These are phyloP conservation scores for Nematolebias whitei DNA, from an alignment of 2,113 vertebrate species.

Conservation along the genomic window DNA sequence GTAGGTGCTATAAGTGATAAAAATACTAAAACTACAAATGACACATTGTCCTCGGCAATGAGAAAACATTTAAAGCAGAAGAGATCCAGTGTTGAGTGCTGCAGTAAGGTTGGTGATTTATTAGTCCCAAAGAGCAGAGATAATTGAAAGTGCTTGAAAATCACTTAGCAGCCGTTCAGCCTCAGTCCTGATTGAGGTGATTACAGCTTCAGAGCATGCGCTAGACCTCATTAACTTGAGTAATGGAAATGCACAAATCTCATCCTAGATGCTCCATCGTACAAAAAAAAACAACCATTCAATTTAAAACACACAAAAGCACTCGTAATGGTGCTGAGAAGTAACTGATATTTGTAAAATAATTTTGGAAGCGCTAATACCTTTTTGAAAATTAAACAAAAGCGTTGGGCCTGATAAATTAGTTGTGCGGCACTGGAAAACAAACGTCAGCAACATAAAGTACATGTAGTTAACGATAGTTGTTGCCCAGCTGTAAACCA, in stretches of 20 bases:
- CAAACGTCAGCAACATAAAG: slow-evolving; percentile 9
- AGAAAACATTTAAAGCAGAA: slow-evolving; percentile 3
- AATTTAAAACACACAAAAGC: background rate
- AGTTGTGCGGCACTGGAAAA: slow-evolving; percentile 5
- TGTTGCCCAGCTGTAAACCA: background rate
- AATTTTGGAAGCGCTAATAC: slow-evolving; percentile 18
- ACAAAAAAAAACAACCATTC: slow-evolving; percentile 7
- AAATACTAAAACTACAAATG: background rate
- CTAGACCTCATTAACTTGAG: slow-evolving; percentile 45
- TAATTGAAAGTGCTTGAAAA: slow-evolving; percentile 11
- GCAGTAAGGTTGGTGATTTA: background rate
- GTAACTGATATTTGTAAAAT: background rate
- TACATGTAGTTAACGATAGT: background rate
- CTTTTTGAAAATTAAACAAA: slow-evolving; percentile 44
- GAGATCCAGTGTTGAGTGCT: slow-evolving; percentile 7
- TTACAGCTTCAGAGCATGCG: slow-evolving; percentile 37
- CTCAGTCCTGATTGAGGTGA: slow-evolving; percentile 28
- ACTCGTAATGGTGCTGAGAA: background rate
- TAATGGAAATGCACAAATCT: slow-evolving; percentile 26
- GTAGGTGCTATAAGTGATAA: background rate
- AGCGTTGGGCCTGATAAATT: slow-evolving; percentile 39
- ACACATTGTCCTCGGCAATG: background rate
- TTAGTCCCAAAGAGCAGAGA: slow-evolving; percentile 14
- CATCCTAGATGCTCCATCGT: slow-evolving; percentile 7
- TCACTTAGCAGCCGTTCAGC: slow-evolving; percentile 30